Evolutionary conservation across 2,888 invertebrate species (phyloP).

Genomic region (Zootermopsis nevadensis): DNA sequence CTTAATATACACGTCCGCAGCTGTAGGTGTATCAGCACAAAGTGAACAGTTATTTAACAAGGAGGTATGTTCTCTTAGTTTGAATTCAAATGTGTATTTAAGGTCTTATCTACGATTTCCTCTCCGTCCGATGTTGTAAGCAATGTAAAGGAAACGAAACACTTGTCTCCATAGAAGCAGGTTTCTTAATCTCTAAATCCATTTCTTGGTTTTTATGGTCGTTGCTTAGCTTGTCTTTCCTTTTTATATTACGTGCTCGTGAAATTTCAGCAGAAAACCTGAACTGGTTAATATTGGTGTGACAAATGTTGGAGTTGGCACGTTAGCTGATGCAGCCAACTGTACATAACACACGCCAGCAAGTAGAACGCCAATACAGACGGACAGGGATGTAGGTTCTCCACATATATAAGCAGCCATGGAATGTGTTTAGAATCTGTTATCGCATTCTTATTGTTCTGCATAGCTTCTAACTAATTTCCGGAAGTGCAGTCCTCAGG

Average conservation of each 20-base stretch:
- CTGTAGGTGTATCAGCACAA: too few species aligned
- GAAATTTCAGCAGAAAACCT: neutral
- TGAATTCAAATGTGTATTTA: neutral
- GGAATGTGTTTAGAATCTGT: neutral
- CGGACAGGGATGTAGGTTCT: neutral
- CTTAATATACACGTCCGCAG: too few species aligned
- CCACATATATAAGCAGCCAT: neutral
- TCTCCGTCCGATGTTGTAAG: neutral
- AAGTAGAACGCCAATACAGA: neutral
- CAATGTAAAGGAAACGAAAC: neutral
- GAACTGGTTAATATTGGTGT: neutral
- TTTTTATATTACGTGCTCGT: neutral
- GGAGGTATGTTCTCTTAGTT: neutral
- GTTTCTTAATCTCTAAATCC: neutral
- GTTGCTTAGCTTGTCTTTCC: neutral
- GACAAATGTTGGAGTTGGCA: neutral
- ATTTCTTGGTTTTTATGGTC: neutral
- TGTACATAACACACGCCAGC: neutral
- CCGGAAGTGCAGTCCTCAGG: too few species aligned
- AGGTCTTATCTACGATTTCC: neutral
- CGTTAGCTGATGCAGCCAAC: neutral
- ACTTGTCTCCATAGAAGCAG: neutral
- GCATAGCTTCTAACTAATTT: neutral
- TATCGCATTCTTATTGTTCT: neutral
- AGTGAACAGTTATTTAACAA: too few species aligned